Evolutionary conservation across 2,797 vertebrate species (phyloP).

Genomic region (Leuciscus waleckii): DNA sequence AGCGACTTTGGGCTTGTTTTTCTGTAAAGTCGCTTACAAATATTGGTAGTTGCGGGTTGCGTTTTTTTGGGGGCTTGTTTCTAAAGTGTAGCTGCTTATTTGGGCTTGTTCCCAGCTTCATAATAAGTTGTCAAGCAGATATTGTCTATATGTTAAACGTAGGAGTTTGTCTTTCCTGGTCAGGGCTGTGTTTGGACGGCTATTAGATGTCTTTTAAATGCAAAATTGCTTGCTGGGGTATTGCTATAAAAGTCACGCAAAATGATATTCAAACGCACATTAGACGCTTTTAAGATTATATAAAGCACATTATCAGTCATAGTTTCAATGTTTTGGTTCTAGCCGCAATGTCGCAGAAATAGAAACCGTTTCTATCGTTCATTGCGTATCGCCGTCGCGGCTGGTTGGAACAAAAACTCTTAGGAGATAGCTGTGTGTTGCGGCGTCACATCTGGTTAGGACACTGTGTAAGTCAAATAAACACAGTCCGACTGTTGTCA

Average conservation of each 20-base stretch:
- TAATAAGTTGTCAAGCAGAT: too few relatives aligned
- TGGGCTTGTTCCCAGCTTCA: too few relatives aligned
- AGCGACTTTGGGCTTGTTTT: too few relatives aligned
- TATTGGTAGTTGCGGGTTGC: too few relatives aligned
- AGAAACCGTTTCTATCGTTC: background rate
- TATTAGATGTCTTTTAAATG: too few relatives aligned
- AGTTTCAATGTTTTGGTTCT: background rate
- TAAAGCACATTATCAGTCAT: background rate
- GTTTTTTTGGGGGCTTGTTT: too few relatives aligned
- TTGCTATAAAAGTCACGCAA: background rate
- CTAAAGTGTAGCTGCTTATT: too few relatives aligned
- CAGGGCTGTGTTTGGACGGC: too few relatives aligned
- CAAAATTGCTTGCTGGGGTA: too few relatives aligned
- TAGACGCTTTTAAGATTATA: background rate
- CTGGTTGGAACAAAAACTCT: background rate
- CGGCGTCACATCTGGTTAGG: background rate
- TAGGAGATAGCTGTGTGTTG: background rate
- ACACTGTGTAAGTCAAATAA: background rate
- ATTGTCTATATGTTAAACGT: too few relatives aligned
- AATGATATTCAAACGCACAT: background rate
- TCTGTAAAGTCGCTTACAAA: too few relatives aligned
- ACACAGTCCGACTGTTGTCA: background rate
- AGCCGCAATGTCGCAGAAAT: background rate
- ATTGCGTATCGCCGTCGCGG: accelerated
- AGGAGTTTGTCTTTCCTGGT: too few relatives aligned